Base-by-base conservation (phyloP, 37 sponge, comb jelly and placozoan species). In the Amphimedon queenslandica region DNA sequence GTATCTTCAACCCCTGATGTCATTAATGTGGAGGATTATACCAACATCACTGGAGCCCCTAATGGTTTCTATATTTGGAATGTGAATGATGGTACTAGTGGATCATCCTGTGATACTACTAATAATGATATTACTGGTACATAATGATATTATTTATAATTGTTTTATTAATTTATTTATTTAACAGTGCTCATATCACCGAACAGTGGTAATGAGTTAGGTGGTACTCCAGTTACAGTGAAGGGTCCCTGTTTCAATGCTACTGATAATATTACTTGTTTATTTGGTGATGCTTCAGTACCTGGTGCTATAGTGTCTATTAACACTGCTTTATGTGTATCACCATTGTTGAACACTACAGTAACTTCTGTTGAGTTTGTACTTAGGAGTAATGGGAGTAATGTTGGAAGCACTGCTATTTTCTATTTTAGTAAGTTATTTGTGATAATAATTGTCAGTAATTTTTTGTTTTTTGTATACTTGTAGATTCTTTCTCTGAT, bases 191-290 rank as follows among this genome's bases (percentile, higher is more conserved):
- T 30, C 11, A 31, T 30, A 21, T 18, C 53, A 18, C 53, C 53
- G 13, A 47, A 13, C 13, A 18, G 13, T 42, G 71, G 71, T 41
- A 39, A 37, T 70, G 24, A 25, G 30, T 24, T 40, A 43, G 71
- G 71, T 42, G 71, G 71, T 42, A 70, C 71, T n/a, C 43, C 43
- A 20, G 25, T 70, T 2, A 40, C 4, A 24, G 10, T 70, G 20
- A 43, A 5, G 3, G 71, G 71, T 5, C 71, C 71, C n/a, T 40
- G 41, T 40, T 70, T 42, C 30, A 43, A 40, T 25, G 30, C 13
- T 2, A 13, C 42, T 20, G 71, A 70, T 40, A 13, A 70, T 42
- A 40, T 70, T 40, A 39, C 24, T 23, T 70, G 71, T 23, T 23
- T 30, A 3, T 70, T 70, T 16, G 30, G 24, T 40, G 71, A 70